Evolutionary conservation across 2,888 invertebrate species (phyloP).

Genomic region (Pantelozetes paolii): DNA sequence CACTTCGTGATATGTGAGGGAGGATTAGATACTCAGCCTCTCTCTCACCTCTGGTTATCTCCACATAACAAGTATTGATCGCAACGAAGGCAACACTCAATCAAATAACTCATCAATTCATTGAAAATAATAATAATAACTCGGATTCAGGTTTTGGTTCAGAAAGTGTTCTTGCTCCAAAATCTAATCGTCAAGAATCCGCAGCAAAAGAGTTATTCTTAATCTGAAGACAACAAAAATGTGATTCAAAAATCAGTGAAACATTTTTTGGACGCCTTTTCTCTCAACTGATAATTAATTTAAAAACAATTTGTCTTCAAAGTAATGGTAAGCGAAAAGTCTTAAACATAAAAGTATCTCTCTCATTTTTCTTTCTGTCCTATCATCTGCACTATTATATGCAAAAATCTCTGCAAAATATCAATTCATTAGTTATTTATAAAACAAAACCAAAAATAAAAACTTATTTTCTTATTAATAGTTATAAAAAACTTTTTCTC

Average conservation of each 20-base stretch:
- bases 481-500: background rate
- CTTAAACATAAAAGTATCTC: too few relatives aligned
- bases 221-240: slow-evolving; percentile 22
- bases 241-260: background rate
- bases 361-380: too few relatives aligned
- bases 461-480: background rate
- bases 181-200: background rate
- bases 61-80: background rate
- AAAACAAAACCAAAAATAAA: background rate
- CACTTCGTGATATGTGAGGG: slow-evolving; percentile 29
- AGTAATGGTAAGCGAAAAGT: slow-evolving; percentile 14
- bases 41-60: background rate
- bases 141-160: background rate
- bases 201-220: background rate
- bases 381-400: too few relatives aligned
- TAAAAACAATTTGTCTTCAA: slow-evolving; percentile 4
- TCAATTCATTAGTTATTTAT: background rate
- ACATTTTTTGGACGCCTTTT: background rate
- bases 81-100: background rate
- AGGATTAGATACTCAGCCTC: background rate
- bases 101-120: background rate
- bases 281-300: slow-evolving; percentile 4
- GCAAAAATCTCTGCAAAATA: too few relatives aligned
- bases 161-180: too few relatives aligned
- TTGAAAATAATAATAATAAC: background rate